Evolutionary conservation across 2,797 vertebrate species (phyloP), one percentile per base, ranked within the genome.

Genomic region (Acipenser ruthenus): DNA sequence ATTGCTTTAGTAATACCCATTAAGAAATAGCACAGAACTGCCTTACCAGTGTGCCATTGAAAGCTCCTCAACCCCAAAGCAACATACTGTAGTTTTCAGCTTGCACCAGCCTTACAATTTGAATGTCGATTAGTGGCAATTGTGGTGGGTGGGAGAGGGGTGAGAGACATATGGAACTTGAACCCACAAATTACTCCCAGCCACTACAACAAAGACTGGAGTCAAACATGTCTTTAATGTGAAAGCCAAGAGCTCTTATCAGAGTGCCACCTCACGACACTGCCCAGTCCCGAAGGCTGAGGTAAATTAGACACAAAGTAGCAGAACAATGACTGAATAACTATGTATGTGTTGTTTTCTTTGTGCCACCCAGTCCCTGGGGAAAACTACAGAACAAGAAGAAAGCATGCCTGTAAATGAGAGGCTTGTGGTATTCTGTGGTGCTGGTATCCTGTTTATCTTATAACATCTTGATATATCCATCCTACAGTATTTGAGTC

Each of bases 101-200:
- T 84, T 78, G 85, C 86, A 84, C 87, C 83, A 79, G 75, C 79
- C 81, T 90, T 87, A 88, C 86, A 90, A 89, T 90, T 88, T 86
- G 82, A 87, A 90, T 86, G 85, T 88, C 89, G 89, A 91, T 90
- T 90, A 90, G 87, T 86, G 89, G 87, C 83, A 82, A 81, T 87
- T 85, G 87, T 84, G 83, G 70, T 82, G 84, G 85, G 82, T 86
- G 85, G 83, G 80, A 78, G 80, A 23, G 73, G 73, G 73, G 75
- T 37, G 23, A 55, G 52, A 78, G 79, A 74, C 74, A 71, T 80
- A 78, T 78, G 83, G 83, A 83, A 85, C 80, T 87, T 75, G 79
- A 82, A 83, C 82, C 79, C 83, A 88, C 83, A 86, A 62, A 49
- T 87, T 80, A 80, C 83, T 84, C 83, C 83, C 84, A 82, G 83